Percentiles rank a stretch among this genome's conserved stretches.
Evolutionary conservation across 2,888 invertebrate species (phyloP).

Genomic region (Limenitis camilla): DNA sequence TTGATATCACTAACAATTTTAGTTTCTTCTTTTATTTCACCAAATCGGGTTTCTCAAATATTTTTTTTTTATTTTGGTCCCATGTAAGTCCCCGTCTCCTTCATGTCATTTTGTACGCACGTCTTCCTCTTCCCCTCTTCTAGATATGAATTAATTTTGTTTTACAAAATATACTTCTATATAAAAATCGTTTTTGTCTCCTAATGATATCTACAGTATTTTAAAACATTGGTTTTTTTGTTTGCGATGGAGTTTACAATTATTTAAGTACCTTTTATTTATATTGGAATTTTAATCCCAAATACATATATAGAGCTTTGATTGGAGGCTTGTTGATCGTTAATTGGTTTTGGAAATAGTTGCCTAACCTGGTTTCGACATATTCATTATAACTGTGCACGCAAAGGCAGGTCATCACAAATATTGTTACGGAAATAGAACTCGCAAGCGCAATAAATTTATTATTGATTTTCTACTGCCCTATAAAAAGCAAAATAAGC

Average conservation of each 20-base stretch:
- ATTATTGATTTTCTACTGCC: neutral
- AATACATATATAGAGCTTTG: constrained; percentile 1
- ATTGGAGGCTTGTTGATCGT: constrained; percentile 7
- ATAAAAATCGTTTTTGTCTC: too few relatives aligned
- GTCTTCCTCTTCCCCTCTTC: too few relatives aligned
- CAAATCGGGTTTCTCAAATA: neutral
- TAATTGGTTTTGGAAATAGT: constrained; percentile 19
- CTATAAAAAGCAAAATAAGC: too few relatives aligned
- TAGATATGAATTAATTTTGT: too few relatives aligned
- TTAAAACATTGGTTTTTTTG: too few relatives aligned
- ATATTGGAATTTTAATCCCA: constrained; percentile 9
- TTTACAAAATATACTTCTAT: too few relatives aligned
- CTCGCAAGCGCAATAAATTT: neutral
- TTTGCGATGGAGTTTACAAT: too few relatives aligned
- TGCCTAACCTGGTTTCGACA: constrained; percentile 13
- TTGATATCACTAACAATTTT: neutral
- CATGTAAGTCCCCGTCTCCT: too few relatives aligned
- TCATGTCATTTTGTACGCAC: too few relatives aligned
- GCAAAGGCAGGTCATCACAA: constrained; percentile 1
- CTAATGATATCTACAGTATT: too few relatives aligned
- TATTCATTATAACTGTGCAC: constrained; percentile 13
- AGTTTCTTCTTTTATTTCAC: neutral
- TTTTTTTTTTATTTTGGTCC: too few relatives aligned
- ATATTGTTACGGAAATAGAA: constrained; percentile 1
- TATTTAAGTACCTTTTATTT: too few relatives aligned